phyloP scores from a whole-genome alignment of 1,140 invertebrate species.

The Dufourea novaeangliae region DNA sequence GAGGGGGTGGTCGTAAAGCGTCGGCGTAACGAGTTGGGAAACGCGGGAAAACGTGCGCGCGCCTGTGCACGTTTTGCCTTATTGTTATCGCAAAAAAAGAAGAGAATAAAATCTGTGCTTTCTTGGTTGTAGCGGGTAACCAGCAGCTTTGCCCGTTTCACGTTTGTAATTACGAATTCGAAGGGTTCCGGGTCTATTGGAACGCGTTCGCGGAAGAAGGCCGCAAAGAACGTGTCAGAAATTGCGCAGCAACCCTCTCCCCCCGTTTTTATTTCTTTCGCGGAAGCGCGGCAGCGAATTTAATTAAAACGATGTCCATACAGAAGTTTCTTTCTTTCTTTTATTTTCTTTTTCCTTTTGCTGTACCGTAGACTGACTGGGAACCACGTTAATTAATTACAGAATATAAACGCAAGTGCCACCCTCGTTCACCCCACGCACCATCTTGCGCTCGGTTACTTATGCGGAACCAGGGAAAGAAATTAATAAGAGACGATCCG shows the following conservation, averaged over 20 bases:
- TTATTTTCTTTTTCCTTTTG: neutral
- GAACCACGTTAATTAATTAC: conserved; percentile 48
- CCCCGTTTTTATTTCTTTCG: conserved; percentile 5
- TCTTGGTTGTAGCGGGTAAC: neutral
- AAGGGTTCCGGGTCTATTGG: conserved; percentile 26
- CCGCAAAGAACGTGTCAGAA: conserved; percentile 45
- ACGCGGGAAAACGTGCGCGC: neutral
- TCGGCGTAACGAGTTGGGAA: conserved; percentile 34
- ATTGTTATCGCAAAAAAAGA: conserved; percentile 18
- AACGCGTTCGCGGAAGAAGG: conserved; percentile 42
- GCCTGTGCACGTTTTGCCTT: neutral
- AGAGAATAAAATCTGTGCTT: conserved; percentile 15
- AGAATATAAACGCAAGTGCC: conserved; percentile 39
- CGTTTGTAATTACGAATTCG: conserved; percentile 27
- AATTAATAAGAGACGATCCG: conserved; percentile 36
- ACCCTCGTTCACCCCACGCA: too few species aligned
- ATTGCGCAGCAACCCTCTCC: conserved; percentile 14
- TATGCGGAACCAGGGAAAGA: neutral
- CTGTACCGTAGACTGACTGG: conserved; percentile 24
- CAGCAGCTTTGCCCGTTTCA: neutral
- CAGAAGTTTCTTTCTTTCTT: conserved; percentile 51
- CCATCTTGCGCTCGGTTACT: conserved; percentile 15
- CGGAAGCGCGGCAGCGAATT: conserved; percentile 38
- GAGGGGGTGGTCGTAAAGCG: conserved; percentile 16
- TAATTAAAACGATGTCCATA: conserved; percentile 65